Evolutionary conservation across 2,888 invertebrate genomes (phyloP).

Genomic region (Lycia hirtaria): DNA sequence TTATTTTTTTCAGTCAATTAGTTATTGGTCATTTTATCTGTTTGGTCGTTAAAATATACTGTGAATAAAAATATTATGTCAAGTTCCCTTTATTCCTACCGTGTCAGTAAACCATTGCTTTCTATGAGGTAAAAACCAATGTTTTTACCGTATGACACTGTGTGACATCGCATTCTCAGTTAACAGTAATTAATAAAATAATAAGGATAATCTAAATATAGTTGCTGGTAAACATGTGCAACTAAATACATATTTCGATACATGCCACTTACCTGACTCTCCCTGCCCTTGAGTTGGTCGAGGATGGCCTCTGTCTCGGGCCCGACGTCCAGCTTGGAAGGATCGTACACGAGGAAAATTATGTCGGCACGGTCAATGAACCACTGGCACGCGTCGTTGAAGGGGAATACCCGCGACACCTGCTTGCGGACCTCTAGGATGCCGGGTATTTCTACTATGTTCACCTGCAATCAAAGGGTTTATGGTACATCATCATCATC

Average conservation of each 20-base stretch:
- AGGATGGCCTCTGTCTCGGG: slow-evolving; percentile 97
- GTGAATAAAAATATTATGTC: too few species aligned
- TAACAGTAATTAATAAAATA: too few species aligned
- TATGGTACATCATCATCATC: neutral
- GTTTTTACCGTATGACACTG: neutral
- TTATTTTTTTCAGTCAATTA: too few species aligned
- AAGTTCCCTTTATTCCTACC: too few species aligned
- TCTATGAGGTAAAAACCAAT: too few species aligned
- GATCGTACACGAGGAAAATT: slow-evolving; percentile 97
- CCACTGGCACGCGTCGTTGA: slow-evolving; percentile 98
- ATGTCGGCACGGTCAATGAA: slow-evolving; percentile 98
- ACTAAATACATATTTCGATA: too few species aligned
- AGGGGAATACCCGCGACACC: slow-evolving; percentile 96
- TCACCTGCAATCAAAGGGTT: slow-evolving; percentile 87
- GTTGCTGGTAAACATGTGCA: too few species aligned
- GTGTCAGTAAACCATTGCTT: too few species aligned
- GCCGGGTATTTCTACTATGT: slow-evolving; percentile 98
- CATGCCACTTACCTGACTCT: slow-evolving; percentile 93
- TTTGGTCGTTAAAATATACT: too few species aligned
- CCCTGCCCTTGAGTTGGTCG: slow-evolving; percentile 96
- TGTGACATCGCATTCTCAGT: too few species aligned
- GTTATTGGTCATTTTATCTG: too few species aligned
- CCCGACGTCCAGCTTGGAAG: slow-evolving; percentile 97
- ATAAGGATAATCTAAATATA: too few species aligned
- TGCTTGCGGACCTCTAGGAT: slow-evolving; percentile 97